Percentiles rank a stretch among this genome's conserved stretches.
Evolutionary conservation across 2,888 invertebrate genomes (phyloP).

Genomic region (Folsomia candida): DNA sequence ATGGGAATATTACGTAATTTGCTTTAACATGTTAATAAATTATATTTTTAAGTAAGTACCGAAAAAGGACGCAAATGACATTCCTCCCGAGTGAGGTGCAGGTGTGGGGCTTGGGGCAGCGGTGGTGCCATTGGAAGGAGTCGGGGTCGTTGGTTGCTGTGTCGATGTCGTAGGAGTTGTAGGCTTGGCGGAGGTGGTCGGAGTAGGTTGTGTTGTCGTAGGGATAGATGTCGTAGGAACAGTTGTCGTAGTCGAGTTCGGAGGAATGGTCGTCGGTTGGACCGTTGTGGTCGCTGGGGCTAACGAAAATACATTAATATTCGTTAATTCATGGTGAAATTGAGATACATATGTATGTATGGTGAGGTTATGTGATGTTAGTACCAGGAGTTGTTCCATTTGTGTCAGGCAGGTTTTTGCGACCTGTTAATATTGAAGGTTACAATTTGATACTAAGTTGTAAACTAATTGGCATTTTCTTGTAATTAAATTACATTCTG

Average conservation of each 20-base stretch:
- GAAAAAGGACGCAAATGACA: slow-evolving; percentile 44
- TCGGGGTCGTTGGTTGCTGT: slow-evolving; percentile 4
- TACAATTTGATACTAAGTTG: neutral
- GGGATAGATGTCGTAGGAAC: slow-evolving; percentile 26
- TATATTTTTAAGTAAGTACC: slow-evolving; percentile 23
- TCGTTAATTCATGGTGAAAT: neutral
- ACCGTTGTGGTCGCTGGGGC: slow-evolving; percentile 39
- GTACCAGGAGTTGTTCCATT: neutral
- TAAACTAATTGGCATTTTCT: no score
- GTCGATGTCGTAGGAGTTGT: slow-evolving; percentile 20
- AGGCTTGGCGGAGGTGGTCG: slow-evolving; percentile 23
- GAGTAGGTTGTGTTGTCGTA: slow-evolving; percentile 15
- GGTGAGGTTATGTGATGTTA: no score
- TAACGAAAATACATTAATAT: neutral
- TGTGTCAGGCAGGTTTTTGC: neutral
- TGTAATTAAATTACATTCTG: neutral
- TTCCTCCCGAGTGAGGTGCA: slow-evolving; percentile 33
- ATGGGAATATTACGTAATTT: neutral
- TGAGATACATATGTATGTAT: neutral
- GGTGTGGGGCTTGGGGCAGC: slow-evolving; percentile 3
- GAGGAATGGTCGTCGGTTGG: slow-evolving; percentile 27
- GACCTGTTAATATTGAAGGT: neutral
- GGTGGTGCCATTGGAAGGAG: slow-evolving; percentile 13
- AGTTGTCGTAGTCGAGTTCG: slow-evolving; percentile 45
- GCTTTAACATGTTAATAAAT: neutral